Base-by-base conservation (phyloP, 2,888 invertebrate species). In the Ophioninae sp. region DNA sequence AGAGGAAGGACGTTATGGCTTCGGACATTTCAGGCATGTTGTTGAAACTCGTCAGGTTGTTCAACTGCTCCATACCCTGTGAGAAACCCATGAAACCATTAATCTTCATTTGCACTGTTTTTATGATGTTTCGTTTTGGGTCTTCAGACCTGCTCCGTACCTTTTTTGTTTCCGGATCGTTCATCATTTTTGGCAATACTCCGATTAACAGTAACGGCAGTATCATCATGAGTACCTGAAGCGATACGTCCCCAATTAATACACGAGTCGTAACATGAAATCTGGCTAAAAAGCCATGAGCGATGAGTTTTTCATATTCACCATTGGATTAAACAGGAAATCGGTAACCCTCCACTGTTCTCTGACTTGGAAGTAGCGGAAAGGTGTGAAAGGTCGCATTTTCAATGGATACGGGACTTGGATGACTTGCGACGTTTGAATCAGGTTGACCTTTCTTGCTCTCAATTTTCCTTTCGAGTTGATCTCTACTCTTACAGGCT, bases 321-420 rank as follows among this genome's bases (percentile, higher is more conserved):
- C 97, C 99, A 99, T 99, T 2, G 99, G 99, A 93, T 97, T 99
- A 93, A 99, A 97, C 50, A 99, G 93, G 93, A 99, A 97, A 94
- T 99, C 99, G 0, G 99, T 99, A 13, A 99, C 94, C 91, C 99
- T 95, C 99, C 99, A 99, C 91, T 99, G 98, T 92, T 99, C 99
- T 67, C 99, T 94, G 21, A 96, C 94, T 94, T 99, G 98, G 94
- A 99, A 99, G 93, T 97, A 98, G 87, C 96, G 95, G 88, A 96
- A 96, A 87, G 95, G 96, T 17, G 97, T 96, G 23, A 97, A 91
- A 0, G 98, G 96, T 90, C 97, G 97, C 94, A 99, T 94, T 92
- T 97, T 96, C 68, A 99, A 94, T 1, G 99, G 99, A 93, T 99
- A 99, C 0, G 97, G 96, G 78, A 99, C 96, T 93, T 98, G 98